Evolutionary conservation across 2,113 vertebrate genomes (phyloP), one percentile per base, ranked within the genome.

Genomic region (Mus pahari): DNA sequence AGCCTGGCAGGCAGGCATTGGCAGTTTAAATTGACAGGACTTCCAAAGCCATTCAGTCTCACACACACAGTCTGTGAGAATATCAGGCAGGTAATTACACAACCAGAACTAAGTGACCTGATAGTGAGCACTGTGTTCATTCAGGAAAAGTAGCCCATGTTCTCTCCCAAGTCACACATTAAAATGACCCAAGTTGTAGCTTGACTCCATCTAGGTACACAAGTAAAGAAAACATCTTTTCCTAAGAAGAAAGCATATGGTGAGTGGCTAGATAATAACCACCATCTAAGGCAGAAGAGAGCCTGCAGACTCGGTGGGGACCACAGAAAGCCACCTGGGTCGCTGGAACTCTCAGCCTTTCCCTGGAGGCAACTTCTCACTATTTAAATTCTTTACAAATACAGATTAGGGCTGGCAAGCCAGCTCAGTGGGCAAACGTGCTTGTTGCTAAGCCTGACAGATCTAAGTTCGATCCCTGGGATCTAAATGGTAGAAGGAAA

Each of bases 141-240:
- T 71, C 20, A 24, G 91, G 66, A 71, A 74, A 73, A 24, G 1
- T 3, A 13, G 58, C 64, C 88, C 73, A 64, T 45, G 68, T 58
- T 39, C 11, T 53, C 28, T 45, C 66, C 22, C 11, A 86, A 58
- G 24, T 88, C 33, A 7, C 17, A 45, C 8, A 42, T 31, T 66
- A 74, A 83, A 33, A 71, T 26, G 75, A 45, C 68, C 33, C 16
- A 1, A n/a, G n/a, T 22, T 84, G 26, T 10, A 50, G 48, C 6
- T 66, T 28, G 73, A 88, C 36, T 14, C 33, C 42, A 4, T 0
- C 8, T 13, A 33, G 17, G 55, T 13, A 84, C 68, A 84, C 74
- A 58, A 10, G 8, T 74, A 45, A 70, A 68, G 64, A 45, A 94
- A 95, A 75, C 45, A 31, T 60, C 64, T 71, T 90, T 92, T 97